Base-by-base conservation (phyloP, 2,797 vertebrate genomes). In the Cetoscarus ocellatus region DNA sequence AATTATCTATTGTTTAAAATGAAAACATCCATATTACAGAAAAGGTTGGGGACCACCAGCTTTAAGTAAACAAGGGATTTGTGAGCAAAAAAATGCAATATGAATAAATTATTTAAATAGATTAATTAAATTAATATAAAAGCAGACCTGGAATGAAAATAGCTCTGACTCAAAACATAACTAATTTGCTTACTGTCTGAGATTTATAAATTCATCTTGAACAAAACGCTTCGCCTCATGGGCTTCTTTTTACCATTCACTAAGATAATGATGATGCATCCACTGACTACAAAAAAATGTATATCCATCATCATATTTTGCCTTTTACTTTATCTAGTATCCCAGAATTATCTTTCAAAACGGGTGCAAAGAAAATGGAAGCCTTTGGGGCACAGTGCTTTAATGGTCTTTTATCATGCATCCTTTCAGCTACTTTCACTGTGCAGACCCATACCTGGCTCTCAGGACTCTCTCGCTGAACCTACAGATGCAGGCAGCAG, bases 401-500 rank as follows among this genome's bases (percentile, higher is more conserved):
- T 78, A 27, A 83, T 14, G 70, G 75, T 66, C 67, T 82, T 70
- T 83, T 56, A 44, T 84, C 93, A 94, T 94, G 93, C 94, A 93
- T 84, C 87, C 85, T 84, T 85, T 74, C 56, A 67, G 77, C 77
- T 87, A 79, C 40, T 84, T 85, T 80, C 73, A 80, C 86, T 71
- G 73, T 86, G 71, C 82, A 87, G 70, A 90, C 91, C 95, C 96
- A 93, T 99, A 99, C 98, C 98, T 99, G 96, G 95, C 95, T 95
- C 90, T 95, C 90, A 90, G 98, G 94, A 95, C 96, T 96, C 95
- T 97, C 97, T 95, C 90, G 96, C 96, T 98, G 92, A 96, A 96
- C 96, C 98, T 99, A 96, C 94, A 94, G 94, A 88, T 86, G 88
- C 88, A 92, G 92, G 94, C 92, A 95, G 94, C 90, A 95, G 94